A percentile compares a stretch with the other conserved stretches of the same genome.
Conservation (phyloP, 2,797 vertebrate species). For the Semaprochilodus insignis region DNA sequence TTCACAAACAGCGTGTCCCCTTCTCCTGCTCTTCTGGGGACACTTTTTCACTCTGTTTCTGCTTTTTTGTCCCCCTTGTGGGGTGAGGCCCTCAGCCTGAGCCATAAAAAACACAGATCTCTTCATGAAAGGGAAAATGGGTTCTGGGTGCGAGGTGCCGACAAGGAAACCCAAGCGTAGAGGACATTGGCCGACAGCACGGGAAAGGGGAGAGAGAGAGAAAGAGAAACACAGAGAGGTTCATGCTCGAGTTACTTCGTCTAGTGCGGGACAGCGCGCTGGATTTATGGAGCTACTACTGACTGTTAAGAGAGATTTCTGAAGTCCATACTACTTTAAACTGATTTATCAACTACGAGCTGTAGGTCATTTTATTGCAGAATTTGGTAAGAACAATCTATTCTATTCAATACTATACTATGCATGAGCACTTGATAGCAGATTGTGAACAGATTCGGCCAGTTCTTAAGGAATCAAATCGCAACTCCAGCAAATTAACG, state of each 20-base stretch:
- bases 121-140: conserved; percentile 28
- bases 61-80: not conserved
- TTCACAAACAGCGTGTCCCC: not conserved
- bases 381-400: not conserved
- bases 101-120: conserved; percentile 5
- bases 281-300: conserved; percentile 24
- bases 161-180: conserved; percentile 16
- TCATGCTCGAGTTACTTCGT: conserved; percentile 9
- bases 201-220: not conserved
- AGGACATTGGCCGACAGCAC: conserved; percentile 19
- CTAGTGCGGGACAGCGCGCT: not conserved
- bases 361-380: not conserved
- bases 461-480: not conserved
- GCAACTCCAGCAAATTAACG: not conserved
- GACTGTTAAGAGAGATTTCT: conserved; percentile 20
- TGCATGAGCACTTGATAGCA: not conserved
- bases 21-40: not conserved
- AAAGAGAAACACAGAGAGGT: conserved; percentile 9
- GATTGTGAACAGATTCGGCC: not conserved
- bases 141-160: conserved; percentile 26
- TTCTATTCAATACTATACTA: not conserved
- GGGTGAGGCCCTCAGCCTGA: not conserved
- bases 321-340: conserved; percentile 5
- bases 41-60: not conserved
- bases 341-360: conserved; percentile 12